These are phyloP conservation scores for Lepidocyrtoides sp. DNA, from an alignment of 2,888 invertebrate genomes.

Conservation along the genomic window DNA sequence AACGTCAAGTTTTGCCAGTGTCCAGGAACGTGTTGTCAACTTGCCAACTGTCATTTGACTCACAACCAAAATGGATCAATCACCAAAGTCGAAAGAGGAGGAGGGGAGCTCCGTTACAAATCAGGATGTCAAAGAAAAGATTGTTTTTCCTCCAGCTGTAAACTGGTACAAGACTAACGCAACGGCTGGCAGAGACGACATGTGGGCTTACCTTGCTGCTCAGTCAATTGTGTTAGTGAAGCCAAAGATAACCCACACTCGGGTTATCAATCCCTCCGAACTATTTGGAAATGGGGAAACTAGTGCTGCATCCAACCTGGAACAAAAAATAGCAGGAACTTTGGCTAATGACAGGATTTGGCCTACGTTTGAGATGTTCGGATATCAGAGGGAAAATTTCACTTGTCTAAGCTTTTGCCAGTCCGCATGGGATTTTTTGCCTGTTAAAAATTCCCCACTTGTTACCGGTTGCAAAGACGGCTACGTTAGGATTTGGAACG, in stretches of 20 bases:
- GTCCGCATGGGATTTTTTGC: slow-evolving; percentile 67
- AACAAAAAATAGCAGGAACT: neutral
- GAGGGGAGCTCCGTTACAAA: no score
- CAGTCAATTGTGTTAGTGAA: slow-evolving; percentile 79
- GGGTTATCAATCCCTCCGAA: neutral
- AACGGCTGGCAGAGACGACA: slow-evolving; percentile 78
- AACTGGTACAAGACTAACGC: slow-evolving; percentile 79
- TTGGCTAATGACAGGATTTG: slow-evolving; percentile 48
- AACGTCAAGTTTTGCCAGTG: no score
- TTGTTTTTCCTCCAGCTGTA: slow-evolving; percentile 74
- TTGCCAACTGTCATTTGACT: no score
- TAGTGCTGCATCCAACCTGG: neutral
- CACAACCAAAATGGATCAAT: neutral
- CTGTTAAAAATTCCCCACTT: slow-evolving; percentile 77
- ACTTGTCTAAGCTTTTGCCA: slow-evolving; percentile 81
- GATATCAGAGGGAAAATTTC: slow-evolving; percentile 76
- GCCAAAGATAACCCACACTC: slow-evolving; percentile 45
- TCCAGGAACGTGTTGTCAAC: no score
- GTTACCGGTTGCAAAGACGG: slow-evolving; percentile 83
- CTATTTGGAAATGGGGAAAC: neutral
- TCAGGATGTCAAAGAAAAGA: neutral
- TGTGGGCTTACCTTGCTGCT: slow-evolving; percentile 83
- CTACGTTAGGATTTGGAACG: slow-evolving; percentile 82
- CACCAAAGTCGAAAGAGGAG: neutral
- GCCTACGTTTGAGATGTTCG: slow-evolving; percentile 80